Evolutionary conservation across 2,113 vertebrate species (phyloP), one percentile per base, ranked within the genome.

Genomic region (Nesogale talazaci): DNA sequence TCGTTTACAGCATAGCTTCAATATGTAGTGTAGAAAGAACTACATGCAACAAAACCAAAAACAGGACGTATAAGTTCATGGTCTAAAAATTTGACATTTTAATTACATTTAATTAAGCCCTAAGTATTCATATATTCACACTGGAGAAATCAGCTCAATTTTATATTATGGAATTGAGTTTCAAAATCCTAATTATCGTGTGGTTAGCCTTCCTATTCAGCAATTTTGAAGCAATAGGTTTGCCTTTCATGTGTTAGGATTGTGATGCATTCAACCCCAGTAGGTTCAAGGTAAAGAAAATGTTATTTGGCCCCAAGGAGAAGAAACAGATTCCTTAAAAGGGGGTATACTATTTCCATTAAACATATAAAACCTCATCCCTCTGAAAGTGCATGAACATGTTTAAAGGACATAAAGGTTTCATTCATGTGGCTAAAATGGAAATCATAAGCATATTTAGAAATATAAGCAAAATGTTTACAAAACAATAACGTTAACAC

Each of bases 381-480:
- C 23, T 80, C 27, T 57, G 23, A 63, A 82, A 80, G 11, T 70
- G 84, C 56, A 89, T 15, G 72, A 83, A 76, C 46, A 87, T 69
- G 34, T 82, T 52, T 63, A 92, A 86, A 88, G 88, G 2, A 83
- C 4, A 57, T 19, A 31, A 22, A 87, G 67, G 16, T 65, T 93
- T 83, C 84, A 92, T 70, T 91, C n/a, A 93, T 25, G 52, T 77
- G 74, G 56, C 20, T 92, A 93, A 90, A 95, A 78, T 84, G 77
- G 12, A 77, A 83, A 78, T 40, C 16, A 86, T 15, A 85, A 38
- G 12, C 16, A 79, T 69, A 89, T 65, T 92, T 63, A 75, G 88
- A 86, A 95, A 92, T 88, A 90, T 2, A 78, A 86, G 34, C 16
- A 95, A 93, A 95, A 84, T 88, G 27, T 88, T 89, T 91, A 88